Percentiles rank a stretch among this genome's conserved stretches.
Conservation (phyloP, 2,113 vertebrate species). For the Acanthochromis polyacanthus region DNA sequence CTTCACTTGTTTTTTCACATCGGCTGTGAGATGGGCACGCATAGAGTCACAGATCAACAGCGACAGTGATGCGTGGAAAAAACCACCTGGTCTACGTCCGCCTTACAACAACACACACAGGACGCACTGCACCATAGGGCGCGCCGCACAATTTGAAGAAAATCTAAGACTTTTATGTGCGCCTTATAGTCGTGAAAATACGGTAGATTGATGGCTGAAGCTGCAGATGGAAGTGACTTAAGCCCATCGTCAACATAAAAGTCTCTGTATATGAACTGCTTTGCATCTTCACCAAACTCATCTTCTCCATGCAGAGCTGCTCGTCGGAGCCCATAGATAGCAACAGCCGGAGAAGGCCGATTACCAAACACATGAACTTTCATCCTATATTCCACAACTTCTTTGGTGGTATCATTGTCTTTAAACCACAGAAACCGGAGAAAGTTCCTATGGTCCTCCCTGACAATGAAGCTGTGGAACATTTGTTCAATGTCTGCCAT, state of each 20-base stretch:
- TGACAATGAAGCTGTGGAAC: not conserved
- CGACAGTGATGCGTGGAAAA: too few relatives aligned
- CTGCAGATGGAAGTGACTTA: not conserved
- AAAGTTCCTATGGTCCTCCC: not conserved
- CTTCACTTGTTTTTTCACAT: too few relatives aligned
- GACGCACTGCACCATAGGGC: too few relatives aligned
- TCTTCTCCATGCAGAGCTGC: not conserved
- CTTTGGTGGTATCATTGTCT: not conserved
- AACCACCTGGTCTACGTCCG: too few relatives aligned
- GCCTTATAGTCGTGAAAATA: too few relatives aligned
- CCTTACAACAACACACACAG: too few relatives aligned
- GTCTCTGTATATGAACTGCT: not conserved
- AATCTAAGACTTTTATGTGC: too few relatives aligned
- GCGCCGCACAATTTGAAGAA: too few relatives aligned
- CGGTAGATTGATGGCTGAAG: not conserved
- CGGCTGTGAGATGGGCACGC: too few relatives aligned
- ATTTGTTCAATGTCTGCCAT: not conserved
- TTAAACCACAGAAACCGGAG: not conserved
- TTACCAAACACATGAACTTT: not conserved
- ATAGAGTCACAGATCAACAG: too few relatives aligned
- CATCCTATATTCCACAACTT: not conserved
- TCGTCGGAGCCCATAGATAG: not conserved
- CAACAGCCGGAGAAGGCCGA: not conserved
- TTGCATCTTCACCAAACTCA: too few relatives aligned
- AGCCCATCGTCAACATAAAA: not conserved